Conservation (phyloP, 2,113 vertebrate species). For the Pavo muticus region DNA sequence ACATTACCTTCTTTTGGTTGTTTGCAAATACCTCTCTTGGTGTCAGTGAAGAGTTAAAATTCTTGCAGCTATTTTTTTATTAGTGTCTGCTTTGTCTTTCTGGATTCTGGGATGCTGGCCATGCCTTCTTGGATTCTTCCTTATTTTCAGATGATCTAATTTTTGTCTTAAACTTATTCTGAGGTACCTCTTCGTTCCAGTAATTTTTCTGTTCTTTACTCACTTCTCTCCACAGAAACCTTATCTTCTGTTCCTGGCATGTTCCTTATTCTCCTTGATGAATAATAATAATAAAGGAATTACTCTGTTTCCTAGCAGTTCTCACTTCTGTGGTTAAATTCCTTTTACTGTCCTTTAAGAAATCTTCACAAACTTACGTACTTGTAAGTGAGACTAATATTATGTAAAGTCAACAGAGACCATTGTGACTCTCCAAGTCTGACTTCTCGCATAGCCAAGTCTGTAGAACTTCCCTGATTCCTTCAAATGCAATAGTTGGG, state of each 20-base stretch:
- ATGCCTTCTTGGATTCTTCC: conserved; percentile 11
- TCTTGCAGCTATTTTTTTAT: not conserved
- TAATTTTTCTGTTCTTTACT: conserved; percentile 33
- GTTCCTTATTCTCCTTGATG: not conserved
- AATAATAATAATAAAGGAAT: conserved; percentile 10
- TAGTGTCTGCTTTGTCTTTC: conserved; percentile 4
- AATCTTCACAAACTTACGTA: not conserved
- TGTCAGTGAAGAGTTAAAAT: conserved; percentile 19
- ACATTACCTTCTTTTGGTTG: not conserved
- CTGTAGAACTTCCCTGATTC: not conserved
- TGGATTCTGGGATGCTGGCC: conserved; percentile 41
- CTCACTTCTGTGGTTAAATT: not conserved
- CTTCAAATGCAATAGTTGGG: not conserved
- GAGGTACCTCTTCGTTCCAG: not conserved
- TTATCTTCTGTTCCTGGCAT: not conserved
- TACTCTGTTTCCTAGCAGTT: not conserved
- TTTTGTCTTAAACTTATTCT: conserved; percentile 41
- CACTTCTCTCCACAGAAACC: not conserved
- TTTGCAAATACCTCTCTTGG: not conserved
- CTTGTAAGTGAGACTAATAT: not conserved
- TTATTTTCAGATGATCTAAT: conserved; percentile 48
- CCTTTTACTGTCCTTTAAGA: not conserved
- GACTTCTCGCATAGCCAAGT: not conserved
- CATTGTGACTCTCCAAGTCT: not conserved
- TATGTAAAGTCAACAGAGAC: not conserved